Conservation (phyloP, 2,113 vertebrate genomes). For the Phalacrocorax pelagicus region DNA sequence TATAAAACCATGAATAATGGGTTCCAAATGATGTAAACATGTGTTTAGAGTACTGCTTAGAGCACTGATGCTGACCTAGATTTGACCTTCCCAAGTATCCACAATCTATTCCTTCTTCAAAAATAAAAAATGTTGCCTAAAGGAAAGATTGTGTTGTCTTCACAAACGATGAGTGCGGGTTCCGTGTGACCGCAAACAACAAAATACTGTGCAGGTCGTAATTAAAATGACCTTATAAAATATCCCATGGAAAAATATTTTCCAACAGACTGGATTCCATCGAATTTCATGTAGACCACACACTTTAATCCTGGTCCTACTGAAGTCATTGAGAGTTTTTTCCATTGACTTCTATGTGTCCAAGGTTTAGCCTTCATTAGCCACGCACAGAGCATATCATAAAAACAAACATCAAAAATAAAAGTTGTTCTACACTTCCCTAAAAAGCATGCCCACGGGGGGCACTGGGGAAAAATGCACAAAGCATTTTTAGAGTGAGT, state of each 20-base stretch:
- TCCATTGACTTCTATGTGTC: conserved; percentile 9
- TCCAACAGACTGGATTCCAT: conserved; percentile 40
- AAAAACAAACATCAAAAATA: conserved; percentile 45
- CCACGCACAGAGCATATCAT: background rate
- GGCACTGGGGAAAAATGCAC: background rate
- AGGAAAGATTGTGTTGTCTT: conserved; percentile 55
- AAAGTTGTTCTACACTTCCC: background rate
- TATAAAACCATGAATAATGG: conserved; percentile 66
- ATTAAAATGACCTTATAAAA: conserved; percentile 70
- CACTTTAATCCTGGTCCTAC: conserved; percentile 37
- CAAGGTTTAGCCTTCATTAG: conserved; percentile 38
- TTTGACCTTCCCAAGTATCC: conserved; percentile 64
- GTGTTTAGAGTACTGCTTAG: conserved; percentile 30
- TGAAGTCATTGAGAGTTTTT: conserved; percentile 36
- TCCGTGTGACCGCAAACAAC: conserved; percentile 52
- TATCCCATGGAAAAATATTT: conserved; percentile 70
- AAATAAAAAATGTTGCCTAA: conserved; percentile 58
- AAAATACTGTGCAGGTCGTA: conserved; percentile 50
- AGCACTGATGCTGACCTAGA: conserved; percentile 51
- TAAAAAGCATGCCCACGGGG: conserved; percentile 12
- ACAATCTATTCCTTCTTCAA: conserved; percentile 44
- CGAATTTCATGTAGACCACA: conserved; percentile 32
- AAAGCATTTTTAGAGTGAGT: background rate
- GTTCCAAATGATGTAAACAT: conserved; percentile 66
- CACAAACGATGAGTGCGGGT: conserved; percentile 47